phyloP scores from a whole-genome alignment of 2,888 invertebrate species.

The Falcaria lacertinaria region DNA sequence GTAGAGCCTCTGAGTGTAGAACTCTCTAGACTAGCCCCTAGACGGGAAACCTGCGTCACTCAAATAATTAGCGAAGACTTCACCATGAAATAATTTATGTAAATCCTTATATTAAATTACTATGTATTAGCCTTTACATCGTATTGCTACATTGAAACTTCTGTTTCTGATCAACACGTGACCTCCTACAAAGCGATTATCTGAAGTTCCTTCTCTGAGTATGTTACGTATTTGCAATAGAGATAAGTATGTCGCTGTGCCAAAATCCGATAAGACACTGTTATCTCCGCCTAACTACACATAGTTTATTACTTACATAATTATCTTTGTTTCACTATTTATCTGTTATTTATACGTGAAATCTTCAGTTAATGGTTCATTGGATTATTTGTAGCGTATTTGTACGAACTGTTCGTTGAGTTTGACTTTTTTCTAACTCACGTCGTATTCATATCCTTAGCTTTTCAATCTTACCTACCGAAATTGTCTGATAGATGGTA shows the following conservation, averaged over 20 bases:
- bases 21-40: no score
- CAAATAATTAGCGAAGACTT: no score
- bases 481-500: no score
- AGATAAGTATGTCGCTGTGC: not conserved
- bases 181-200: not conserved
- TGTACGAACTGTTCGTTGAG: not conserved
- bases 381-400: not conserved
- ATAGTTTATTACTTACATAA: constrained; percentile 2
- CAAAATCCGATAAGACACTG: constrained; percentile 2
- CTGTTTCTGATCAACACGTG: not conserved
- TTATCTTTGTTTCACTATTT: not conserved
- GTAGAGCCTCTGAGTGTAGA: no score
- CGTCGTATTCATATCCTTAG: no score
- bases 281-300: constrained; percentile 1
- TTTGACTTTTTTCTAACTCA: no score
- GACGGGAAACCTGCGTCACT: no score
- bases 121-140: no score
- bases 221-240: not conserved
- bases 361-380: constrained; percentile 1
- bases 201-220: not conserved
- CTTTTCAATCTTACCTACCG: no score
- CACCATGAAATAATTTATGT: no score
- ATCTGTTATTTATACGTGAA: not conserved
- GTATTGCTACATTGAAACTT: not conserved
- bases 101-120: no score